Conservation (phyloP, 2,797 vertebrate genomes). For the Paratrypauchen microcephalus region DNA sequence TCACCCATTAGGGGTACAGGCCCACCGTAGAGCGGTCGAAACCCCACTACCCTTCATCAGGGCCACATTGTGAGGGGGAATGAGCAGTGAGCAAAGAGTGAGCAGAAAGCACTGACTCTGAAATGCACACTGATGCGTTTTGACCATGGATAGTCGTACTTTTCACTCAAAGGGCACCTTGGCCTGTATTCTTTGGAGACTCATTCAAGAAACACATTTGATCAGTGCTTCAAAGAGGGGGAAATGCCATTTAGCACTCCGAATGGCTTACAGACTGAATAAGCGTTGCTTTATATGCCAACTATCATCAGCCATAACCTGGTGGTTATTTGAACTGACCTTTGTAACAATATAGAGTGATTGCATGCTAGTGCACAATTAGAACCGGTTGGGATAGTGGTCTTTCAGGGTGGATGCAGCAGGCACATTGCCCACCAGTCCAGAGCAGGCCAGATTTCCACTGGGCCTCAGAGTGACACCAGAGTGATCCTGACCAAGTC, state of each 20-base stretch:
- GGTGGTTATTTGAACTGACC: constrained; percentile 52
- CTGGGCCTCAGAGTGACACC: constrained; percentile 66
- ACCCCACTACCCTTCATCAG: constrained; percentile 77
- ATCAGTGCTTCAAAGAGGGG: constrained; percentile 65
- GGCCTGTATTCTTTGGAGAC: constrained; percentile 63
- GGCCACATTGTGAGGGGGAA: constrained; percentile 78
- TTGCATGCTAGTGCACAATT: constrained; percentile 43
- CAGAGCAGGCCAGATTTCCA: constrained; percentile 71
- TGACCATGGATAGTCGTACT: constrained; percentile 69
- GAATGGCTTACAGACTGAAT: constrained; percentile 66
- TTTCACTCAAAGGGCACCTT: constrained; percentile 71
- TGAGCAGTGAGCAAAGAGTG: constrained; percentile 54
- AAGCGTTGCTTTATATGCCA: constrained; percentile 51
- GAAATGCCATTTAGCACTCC: constrained; percentile 60
- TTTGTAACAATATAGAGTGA: constrained; percentile 60
- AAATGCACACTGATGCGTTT: constrained; percentile 71
- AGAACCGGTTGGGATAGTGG: constrained; percentile 44
- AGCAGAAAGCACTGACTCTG: constrained; percentile 64
- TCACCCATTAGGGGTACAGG: constrained; percentile 68
- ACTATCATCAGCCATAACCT: constrained; percentile 53
- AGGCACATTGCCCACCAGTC: constrained; percentile 56
- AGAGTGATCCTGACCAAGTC: constrained; percentile 69
- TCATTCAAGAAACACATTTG: constrained; percentile 73
- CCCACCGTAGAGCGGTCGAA: constrained; percentile 67
- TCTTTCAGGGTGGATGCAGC: constrained; percentile 60